Percentiles rank a stretch among this genome's conserved stretches.
Evolutionary conservation across 1,140 invertebrate genomes (phyloP).

Genomic region (Asbolus verrucosus): DNA sequence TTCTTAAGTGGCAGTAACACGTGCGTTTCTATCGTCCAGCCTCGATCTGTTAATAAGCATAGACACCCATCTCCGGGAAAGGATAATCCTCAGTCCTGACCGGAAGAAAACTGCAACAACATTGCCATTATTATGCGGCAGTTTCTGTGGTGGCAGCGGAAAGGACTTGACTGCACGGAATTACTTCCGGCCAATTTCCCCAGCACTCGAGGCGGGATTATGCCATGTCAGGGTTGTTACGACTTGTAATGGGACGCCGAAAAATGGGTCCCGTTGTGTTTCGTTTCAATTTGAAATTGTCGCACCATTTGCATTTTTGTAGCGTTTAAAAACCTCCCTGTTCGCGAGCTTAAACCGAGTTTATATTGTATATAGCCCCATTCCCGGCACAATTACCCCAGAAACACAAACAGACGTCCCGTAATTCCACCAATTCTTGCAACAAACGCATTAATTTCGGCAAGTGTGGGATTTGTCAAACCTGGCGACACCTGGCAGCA

Average conservation of each 20-base stretch:
- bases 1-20: conserved; percentile 15
- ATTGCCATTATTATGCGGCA: conserved; percentile 24
- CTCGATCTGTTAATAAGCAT: conserved; percentile 16
- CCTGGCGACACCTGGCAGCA: background rate
- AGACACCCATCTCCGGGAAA: background rate
- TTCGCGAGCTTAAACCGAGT: conserved; percentile 31
- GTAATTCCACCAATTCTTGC: conserved; percentile 22
- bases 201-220: conserved; percentile 33
- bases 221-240: conserved; percentile 31
- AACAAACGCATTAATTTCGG: background rate
- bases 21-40: conserved; percentile 8
- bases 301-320: conserved; percentile 36
- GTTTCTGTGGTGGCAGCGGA: conserved; percentile 22
- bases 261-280: conserved; percentile 28
- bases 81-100: conserved; percentile 12
- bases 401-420: conserved; percentile 34
- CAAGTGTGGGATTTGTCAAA: background rate
- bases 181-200: conserved; percentile 36
- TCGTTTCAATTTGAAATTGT: conserved; percentile 38
- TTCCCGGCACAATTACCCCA: conserved; percentile 23
- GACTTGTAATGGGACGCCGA: conserved; percentile 33
- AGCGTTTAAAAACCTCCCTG: conserved; percentile 25
- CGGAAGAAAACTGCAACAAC: conserved; percentile 20
- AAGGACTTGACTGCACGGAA: conserved; percentile 33
- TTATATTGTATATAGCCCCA: conserved; percentile 26